Evolutionary conservation across 1,140 invertebrate genomes (phyloP).

Genomic region (Drosophila arawakana): DNA sequence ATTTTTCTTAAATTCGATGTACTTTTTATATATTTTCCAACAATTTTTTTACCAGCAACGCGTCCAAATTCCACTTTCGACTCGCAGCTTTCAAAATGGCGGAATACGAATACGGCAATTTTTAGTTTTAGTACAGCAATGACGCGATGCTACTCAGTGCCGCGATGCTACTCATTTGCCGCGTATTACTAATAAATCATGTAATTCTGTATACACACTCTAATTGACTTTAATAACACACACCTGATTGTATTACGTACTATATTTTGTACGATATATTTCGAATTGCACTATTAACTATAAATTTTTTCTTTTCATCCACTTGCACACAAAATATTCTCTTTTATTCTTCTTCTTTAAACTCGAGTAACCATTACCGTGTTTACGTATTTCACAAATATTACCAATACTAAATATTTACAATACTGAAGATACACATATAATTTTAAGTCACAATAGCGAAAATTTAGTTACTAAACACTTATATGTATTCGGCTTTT

Average conservation of each 20-base stretch:
- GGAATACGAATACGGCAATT: conserved; percentile 83
- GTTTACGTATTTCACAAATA: conserved; percentile 38
- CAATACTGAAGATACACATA: not conserved
- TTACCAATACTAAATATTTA: conserved; percentile 12
- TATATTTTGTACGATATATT: conserved; percentile 49
- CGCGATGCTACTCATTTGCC: conserved; percentile 66
- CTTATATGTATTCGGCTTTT: not conserved
- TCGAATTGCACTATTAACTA: conserved; percentile 56
- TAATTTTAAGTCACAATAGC: not conserved
- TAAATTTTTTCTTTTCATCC: conserved; percentile 48
- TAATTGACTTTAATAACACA: conserved; percentile 31
- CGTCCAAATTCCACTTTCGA: conserved; percentile 82
- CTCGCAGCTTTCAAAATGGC: conserved; percentile 84
- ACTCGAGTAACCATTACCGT: conserved; percentile 28
- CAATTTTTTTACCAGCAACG: conserved; percentile 80
- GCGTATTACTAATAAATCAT: conserved; percentile 41
- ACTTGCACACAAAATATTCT: conserved; percentile 65
- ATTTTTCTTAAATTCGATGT: conserved; percentile 64
- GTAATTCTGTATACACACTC: conserved; percentile 28
- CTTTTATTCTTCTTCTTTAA: conserved; percentile 47
- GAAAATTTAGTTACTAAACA: not conserved
- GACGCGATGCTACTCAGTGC: conserved; percentile 76
- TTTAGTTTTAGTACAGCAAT: conserved; percentile 84
- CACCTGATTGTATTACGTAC: conserved; percentile 52
- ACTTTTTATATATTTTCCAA: conserved; percentile 71